phyloP scores from a whole-genome alignment of 1,140 invertebrate species.

The Apis mellifera region DNA sequence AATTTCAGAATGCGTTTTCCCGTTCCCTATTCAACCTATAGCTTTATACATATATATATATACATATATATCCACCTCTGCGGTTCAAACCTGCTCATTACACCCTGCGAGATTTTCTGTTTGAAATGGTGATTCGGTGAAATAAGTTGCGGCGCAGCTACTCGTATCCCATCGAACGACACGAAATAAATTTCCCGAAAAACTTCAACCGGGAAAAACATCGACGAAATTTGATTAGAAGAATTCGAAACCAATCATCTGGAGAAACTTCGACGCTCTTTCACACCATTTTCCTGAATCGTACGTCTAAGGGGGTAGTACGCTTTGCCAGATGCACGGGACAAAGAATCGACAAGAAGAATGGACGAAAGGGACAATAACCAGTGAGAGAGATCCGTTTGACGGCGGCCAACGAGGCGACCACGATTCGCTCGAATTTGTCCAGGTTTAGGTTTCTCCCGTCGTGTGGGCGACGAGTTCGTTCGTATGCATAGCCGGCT shows the following conservation, averaged over 20 bases:
- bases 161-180: too few species aligned
- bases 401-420: slow-evolving; percentile 32
- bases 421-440: slow-evolving; percentile 49
- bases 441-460: slow-evolving; percentile 18
- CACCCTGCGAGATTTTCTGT: slow-evolving; percentile 28
- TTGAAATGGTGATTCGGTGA: background rate
- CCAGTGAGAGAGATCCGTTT: slow-evolving; percentile 11
- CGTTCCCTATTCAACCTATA: background rate
- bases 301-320: background rate
- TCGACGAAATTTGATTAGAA: background rate
- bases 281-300: background rate
- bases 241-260: background rate
- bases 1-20: slow-evolving; percentile 26
- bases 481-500: slow-evolving; percentile 63
- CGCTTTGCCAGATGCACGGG: slow-evolving; percentile 3
- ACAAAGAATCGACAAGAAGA: slow-evolving; percentile 10
- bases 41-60: too few species aligned
- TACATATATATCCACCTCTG: background rate
- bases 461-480: slow-evolving; percentile 37
- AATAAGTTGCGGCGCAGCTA: background rate
- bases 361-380: background rate
- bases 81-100: slow-evolving; percentile 20
- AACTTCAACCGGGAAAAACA: background rate
- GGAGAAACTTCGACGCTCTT: background rate
- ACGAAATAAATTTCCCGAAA: background rate